Evolutionary conservation across 2,888 invertebrate genomes (phyloP).

Genomic region (Sturmia bella): DNA sequence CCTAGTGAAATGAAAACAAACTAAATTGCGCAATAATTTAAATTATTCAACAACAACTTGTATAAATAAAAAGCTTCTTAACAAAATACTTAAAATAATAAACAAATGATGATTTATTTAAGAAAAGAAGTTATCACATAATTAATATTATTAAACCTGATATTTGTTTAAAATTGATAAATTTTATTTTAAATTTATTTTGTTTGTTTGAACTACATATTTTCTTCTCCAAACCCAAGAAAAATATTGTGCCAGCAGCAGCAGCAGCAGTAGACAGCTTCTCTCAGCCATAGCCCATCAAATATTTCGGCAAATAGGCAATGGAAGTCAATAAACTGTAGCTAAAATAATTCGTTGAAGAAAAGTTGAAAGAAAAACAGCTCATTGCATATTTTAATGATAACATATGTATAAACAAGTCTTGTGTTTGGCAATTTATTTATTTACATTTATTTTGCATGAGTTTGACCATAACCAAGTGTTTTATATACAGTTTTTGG

Average conservation of each 20-base stretch:
- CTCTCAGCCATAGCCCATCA: slow-evolving; percentile 90
- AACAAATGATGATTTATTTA: slow-evolving; percentile 27
- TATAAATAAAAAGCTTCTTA: slow-evolving; percentile 39
- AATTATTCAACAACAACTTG: slow-evolving; percentile 49
- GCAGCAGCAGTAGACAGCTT: not conserved
- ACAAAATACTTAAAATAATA: slow-evolving; percentile 38
- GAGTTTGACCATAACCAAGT: slow-evolving; percentile 47
- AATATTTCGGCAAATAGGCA: slow-evolving; percentile 93
- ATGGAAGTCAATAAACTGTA: slow-evolving; percentile 93
- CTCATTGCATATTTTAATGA: too few relatives aligned
- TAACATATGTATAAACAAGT: not conserved
- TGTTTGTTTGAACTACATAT: slow-evolving; percentile 40
- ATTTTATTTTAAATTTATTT: slow-evolving; percentile 5
- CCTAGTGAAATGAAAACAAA: not conserved
- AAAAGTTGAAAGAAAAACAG: slow-evolving; percentile 2
- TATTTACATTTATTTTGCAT: slow-evolving; percentile 36
- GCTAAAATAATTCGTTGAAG: slow-evolving; percentile 81
- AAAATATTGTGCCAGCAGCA: slow-evolving; percentile 29
- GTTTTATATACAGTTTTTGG: not conserved
- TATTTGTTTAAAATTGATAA: slow-evolving; percentile 31
- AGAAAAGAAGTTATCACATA: slow-evolving; percentile 63
- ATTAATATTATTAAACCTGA: slow-evolving; percentile 69
- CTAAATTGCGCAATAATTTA: slow-evolving; percentile 31
- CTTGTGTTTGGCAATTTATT: slow-evolving; percentile 3
- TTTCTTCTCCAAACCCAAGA: slow-evolving; percentile 26